These are phyloP conservation scores for Cosmopolites sordidus DNA, from an alignment of 2,888 invertebrate species.

Conservation along the genomic window DNA sequence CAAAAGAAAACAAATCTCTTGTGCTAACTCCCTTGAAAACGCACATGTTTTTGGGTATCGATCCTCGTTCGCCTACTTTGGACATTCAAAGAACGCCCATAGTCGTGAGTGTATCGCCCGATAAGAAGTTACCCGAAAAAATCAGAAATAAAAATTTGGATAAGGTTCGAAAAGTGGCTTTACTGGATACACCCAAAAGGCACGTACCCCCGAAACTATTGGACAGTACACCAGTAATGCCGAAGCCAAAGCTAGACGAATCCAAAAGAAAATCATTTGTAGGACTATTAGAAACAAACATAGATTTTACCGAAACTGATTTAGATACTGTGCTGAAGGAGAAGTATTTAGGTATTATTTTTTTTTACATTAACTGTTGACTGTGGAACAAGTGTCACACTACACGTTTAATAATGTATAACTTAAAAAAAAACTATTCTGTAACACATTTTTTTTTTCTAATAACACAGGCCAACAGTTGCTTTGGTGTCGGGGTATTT, in stretches of 20 bases:
- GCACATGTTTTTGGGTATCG: conserved; percentile 32
- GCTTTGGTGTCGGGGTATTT: no score
- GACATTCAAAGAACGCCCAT: conserved; percentile 61
- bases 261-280: conserved; percentile 47
- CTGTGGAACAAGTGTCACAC: no score
- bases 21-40: conserved; percentile 25
- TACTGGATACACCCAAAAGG: conserved; percentile 33
- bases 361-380: no score
- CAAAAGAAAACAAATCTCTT: conserved; percentile 15
- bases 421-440: no score
- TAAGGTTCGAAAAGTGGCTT: conserved; percentile 28
- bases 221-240: conserved; percentile 39
- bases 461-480: no score
- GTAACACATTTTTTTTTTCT: no score
- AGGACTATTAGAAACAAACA: conserved; percentile 57
- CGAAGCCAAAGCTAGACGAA: conserved; percentile 41
- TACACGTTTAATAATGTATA: no score
- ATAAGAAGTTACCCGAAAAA: conserved; percentile 30
- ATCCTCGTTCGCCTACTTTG: conserved; percentile 58
- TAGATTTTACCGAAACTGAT: conserved; percentile 56
- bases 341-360: conserved; percentile 27
- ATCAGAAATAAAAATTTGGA: conserved; percentile 44
- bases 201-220: conserved; percentile 42
- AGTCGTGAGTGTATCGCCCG: conserved; percentile 31
- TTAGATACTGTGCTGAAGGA: conserved; percentile 41